Percentiles rank a stretch among this genome's conserved stretches.
Conservation (phyloP, 1,140 invertebrate genomes). For the Aphaenogaster rudis region DNA sequence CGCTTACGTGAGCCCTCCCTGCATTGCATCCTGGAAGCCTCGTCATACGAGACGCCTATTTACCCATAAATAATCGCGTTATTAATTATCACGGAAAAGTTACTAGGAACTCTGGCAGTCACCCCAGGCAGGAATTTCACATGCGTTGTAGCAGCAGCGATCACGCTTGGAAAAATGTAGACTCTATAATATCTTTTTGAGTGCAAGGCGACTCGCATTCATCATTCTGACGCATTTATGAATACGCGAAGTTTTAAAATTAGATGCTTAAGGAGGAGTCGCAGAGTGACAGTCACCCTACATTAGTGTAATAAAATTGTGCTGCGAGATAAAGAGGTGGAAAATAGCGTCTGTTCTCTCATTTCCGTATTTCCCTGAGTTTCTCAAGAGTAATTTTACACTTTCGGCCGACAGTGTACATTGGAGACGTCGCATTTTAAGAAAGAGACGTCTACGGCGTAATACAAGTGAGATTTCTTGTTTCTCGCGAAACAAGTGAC, state of each 20-base stretch:
- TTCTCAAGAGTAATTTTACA: not conserved
- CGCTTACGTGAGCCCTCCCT: not conserved
- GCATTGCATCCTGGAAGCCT: not conserved
- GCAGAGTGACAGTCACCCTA: not conserved
- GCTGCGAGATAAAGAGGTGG: not conserved
- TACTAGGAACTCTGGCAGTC: not conserved
- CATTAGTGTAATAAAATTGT: not conserved
- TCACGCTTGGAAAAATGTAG: not conserved
- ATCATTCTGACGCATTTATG: not conserved
- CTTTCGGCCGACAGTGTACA: not conserved
- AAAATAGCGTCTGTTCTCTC: not conserved
- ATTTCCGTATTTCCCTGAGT: conserved; percentile 1
- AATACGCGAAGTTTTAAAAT: not conserved
- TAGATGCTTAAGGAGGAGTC: not conserved
- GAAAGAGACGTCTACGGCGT: conserved; percentile 25
- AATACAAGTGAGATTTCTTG: conserved; percentile 44
- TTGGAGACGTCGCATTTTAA: conserved; percentile 35
- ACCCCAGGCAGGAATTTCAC: not conserved
- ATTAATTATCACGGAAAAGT: not conserved
- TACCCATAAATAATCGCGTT: conserved; percentile 12
- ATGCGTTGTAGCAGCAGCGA: not conserved
- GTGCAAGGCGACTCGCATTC: not conserved
- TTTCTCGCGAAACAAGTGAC: not conserved
- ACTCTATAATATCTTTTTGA: not conserved
- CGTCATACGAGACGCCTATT: not conserved